Conservation (phyloP, 2,888 invertebrate genomes). For the Amaurobius ferox region DNA sequence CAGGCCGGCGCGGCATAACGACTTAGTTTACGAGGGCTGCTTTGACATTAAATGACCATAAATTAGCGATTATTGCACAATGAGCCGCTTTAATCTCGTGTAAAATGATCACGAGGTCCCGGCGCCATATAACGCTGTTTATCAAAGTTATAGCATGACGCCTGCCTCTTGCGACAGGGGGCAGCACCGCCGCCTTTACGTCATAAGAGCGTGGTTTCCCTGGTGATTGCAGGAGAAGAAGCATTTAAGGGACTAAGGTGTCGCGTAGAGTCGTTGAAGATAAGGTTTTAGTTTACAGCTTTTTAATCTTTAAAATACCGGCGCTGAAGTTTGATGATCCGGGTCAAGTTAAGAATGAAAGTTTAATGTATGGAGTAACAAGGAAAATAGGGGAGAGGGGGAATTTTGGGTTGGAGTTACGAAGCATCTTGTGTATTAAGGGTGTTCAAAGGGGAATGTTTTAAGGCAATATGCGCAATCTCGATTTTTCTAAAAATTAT, state of each 20-base stretch:
- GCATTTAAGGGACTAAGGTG: slow-evolving; percentile 7
- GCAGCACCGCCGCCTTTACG: not conserved
- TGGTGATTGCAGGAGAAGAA: not conserved
- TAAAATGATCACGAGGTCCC: slow-evolving; percentile 65
- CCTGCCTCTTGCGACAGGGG: slow-evolving; percentile 1
- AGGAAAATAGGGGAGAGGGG: not conserved
- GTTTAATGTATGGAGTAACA: not conserved
- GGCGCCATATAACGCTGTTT: slow-evolving; percentile 53
- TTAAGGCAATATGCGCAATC: no score
- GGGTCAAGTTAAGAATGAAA: slow-evolving; percentile 16
- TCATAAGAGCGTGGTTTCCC: not conserved
- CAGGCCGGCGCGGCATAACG: slow-evolving; percentile 56
- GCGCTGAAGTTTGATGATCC: slow-evolving; percentile 7
- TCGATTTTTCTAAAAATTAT: no score
- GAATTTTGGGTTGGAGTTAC: no score
- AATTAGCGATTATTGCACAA: slow-evolving; percentile 72
- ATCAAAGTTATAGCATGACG: slow-evolving; percentile 53
- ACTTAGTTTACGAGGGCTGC: slow-evolving; percentile 69
- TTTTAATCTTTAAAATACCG: slow-evolving; percentile 9
- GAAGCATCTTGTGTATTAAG: no score
- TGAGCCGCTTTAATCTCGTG: slow-evolving; percentile 69
- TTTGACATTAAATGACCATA: slow-evolving; percentile 72
- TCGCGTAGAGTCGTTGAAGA: not conserved
- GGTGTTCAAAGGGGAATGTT: no score
- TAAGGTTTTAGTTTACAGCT: slow-evolving; percentile 12